A percentile compares a stretch with the other conserved stretches of the same genome.
These are phyloP conservation scores for Vulpes lagopus DNA, from an alignment of 2,113 vertebrate species.

Conservation along the genomic window DNA sequence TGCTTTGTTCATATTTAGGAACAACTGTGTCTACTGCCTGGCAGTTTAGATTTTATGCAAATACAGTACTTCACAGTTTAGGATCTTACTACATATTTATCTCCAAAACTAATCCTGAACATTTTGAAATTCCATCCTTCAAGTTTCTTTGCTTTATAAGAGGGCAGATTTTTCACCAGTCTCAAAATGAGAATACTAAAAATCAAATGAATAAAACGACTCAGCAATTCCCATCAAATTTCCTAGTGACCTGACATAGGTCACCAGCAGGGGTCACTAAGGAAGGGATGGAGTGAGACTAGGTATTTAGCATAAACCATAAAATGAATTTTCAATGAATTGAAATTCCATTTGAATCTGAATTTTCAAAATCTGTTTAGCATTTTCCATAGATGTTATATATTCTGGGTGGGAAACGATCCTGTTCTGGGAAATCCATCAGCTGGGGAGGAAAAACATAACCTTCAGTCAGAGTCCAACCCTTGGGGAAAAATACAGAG, in stretches of 20 bases:
- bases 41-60: background rate
- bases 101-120: slow-evolving; percentile 44
- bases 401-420: background rate
- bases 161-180: background rate
- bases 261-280: background rate
- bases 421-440: slow-evolving; percentile 41
- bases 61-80: background rate
- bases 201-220: slow-evolving; percentile 21
- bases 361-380: background rate
- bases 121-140: slow-evolving; percentile 38
- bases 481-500: background rate
- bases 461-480: slow-evolving; percentile 54
- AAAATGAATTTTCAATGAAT: background rate
- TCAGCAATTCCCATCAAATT: background rate
- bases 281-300: background rate
- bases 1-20: background rate
- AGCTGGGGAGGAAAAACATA: background rate
- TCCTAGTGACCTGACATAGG: background rate
- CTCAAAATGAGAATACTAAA: slow-evolving; percentile 17
- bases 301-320: background rate
- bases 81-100: background rate
- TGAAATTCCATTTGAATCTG: background rate
- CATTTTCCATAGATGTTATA: background rate
- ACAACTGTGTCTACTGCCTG: background rate
- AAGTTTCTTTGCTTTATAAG: background rate